phyloP scores from a whole-genome alignment of 2,113 vertebrate genomes.

The Caranx melampygus region DNA sequence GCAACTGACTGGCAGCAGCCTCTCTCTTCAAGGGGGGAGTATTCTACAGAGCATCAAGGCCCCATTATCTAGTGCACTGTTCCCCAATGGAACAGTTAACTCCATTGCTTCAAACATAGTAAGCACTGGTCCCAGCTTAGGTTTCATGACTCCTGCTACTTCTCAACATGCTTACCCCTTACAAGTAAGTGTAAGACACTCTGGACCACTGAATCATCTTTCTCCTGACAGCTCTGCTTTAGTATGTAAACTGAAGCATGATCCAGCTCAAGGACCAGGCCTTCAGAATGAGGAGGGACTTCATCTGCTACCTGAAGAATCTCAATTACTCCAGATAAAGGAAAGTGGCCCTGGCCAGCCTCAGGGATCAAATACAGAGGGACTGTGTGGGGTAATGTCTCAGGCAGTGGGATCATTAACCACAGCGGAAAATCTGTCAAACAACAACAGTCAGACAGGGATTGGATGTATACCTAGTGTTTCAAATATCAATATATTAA shows the following conservation, averaged over 20 bases:
- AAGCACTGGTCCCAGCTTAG: conserved; percentile 22
- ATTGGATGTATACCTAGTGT: background rate
- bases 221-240: conserved; percentile 27
- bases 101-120: background rate
- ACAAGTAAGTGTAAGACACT: conserved; percentile 7
- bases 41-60: background rate
- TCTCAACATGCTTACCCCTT: conserved; percentile 34
- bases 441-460: conserved; percentile 29
- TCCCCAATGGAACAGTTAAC: conserved; percentile 20
- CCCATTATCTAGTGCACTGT: conserved; percentile 11
- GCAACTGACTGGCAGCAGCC: conserved; percentile 43
- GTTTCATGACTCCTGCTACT: conserved; percentile 2
- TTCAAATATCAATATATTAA: background rate
- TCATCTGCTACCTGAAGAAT: conserved; percentile 1
- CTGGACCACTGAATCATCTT: background rate
- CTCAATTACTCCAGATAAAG: conserved; percentile 7
- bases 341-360: conserved; percentile 7
- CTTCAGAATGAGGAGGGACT: conserved; percentile 10
- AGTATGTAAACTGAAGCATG: conserved; percentile 10
- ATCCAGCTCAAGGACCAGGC: conserved; percentile 21
- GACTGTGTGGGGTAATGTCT: background rate
- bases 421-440: conserved; percentile 49
- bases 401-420: conserved; percentile 16
- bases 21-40: conserved; percentile 54
- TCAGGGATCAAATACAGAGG: background rate